Evolutionary conservation across 2,888 invertebrate genomes (phyloP).

Genomic region (Megalurothrips usitatus): DNA sequence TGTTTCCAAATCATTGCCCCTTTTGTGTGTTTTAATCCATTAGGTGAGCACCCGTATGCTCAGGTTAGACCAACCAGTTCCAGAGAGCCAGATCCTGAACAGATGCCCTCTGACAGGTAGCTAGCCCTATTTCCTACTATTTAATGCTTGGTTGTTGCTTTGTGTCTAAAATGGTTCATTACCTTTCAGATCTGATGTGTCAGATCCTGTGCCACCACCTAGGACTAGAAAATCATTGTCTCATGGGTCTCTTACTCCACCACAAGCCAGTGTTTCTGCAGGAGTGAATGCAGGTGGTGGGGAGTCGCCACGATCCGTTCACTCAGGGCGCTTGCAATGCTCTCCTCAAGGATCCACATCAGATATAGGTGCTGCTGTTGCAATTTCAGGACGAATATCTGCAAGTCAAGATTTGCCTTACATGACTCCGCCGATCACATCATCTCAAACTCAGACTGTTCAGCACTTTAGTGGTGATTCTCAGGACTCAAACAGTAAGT

Average conservation of each 20-base stretch:
- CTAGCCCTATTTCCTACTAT: neutral
- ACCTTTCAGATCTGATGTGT: constrained; percentile 33
- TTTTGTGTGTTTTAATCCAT: constrained; percentile 26
- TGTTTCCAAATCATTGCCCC: neutral
- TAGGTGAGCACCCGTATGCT: constrained; percentile 45
- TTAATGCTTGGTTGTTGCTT: constrained; percentile 34
- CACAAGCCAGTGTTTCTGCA: constrained; percentile 36
- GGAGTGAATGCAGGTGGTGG: constrained; percentile 31
- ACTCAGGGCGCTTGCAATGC: neutral
- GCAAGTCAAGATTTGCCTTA: constrained; percentile 85
- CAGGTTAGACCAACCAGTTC: constrained; percentile 39
- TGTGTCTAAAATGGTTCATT: constrained; percentile 16
- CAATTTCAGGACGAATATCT: constrained; percentile 78
- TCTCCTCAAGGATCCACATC: neutral
- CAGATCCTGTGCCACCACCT: constrained; percentile 50
- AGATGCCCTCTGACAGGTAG: constrained; percentile 36
- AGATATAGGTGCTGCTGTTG: constrained; percentile 75
- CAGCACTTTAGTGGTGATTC: constrained; percentile 85
- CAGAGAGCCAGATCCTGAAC: constrained; percentile 29
- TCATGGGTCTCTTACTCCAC: constrained; percentile 47
- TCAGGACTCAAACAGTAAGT: constrained; percentile 77
- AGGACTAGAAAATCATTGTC: constrained; percentile 51
- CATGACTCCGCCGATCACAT: constrained; percentile 72
- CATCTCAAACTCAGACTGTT: constrained; percentile 42
- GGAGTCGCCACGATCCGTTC: constrained; percentile 42